Base-by-base conservation (phyloP, 2,888 invertebrate genomes). In the Amiota minor region DNA sequence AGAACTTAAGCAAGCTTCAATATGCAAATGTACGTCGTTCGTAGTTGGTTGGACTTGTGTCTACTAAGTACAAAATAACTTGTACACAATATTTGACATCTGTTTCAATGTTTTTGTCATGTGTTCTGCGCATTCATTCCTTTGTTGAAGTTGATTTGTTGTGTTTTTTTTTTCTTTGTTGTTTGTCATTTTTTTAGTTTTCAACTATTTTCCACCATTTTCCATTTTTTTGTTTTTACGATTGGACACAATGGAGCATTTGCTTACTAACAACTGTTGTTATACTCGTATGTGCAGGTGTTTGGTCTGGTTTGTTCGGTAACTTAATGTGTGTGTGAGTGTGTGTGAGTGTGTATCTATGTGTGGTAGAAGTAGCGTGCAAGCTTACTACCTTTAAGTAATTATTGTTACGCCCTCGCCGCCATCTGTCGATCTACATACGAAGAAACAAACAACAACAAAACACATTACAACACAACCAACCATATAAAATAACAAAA, bases 401-500 rank as follows among this genome's bases (percentile, higher is more conserved):
- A 74, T 74, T 76, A 70, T 71, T 74, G 59, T 74, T 71, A 70
- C 74, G 77, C 74, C 78, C 78, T 74, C 75, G 72, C 70, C 74
- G 74, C 72, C 76, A 75, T 78, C 74, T 76, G 78, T 76, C 77
- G 69, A 72, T 68, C 67, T 73, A 72, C 65, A 53, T 70, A 45
- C 70, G 45, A 50, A 23, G 23, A 69, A 49, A 59, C 1, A 20
- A 71, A 56, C 59, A 71, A 53, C 11, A 62, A 56, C 62, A 49
- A 70, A 53, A 18, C 59, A 71, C 16, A 72, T 71, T 77, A 70
- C 59, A 61, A 20, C 70, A 76, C 73, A 75, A 71, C 68, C 64
- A 61, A 75, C 68, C 64, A 61, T 74, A 76, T 53, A 74, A 76
- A 74, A 62, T 73, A 71, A n/a, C n/a, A n/a, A n/a, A n/a, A n/a